phyloP scores from a whole-genome alignment of 2,888 invertebrate genomes.

The Pteria penguin region DNA sequence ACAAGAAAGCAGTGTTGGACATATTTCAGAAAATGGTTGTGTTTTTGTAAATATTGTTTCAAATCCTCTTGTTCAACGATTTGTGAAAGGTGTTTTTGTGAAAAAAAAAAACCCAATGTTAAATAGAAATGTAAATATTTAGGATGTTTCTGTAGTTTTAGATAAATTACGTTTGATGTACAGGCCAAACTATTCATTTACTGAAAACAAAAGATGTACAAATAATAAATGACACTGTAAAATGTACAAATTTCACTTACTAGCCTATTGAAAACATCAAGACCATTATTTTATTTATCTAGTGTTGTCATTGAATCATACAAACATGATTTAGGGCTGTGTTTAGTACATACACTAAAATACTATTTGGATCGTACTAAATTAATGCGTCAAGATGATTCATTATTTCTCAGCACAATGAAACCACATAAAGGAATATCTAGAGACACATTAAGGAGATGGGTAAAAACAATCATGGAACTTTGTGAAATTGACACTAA shows the following conservation, averaged over 20 bases:
- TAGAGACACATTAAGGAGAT: conserved; percentile 37
- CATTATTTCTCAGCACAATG: conserved; percentile 32
- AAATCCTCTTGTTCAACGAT: no score
- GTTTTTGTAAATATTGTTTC: no score
- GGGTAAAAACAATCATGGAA: conserved; percentile 31
- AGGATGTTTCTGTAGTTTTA: conserved; percentile 43
- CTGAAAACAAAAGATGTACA: conserved; percentile 34
- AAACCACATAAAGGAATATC: no score
- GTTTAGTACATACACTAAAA: conserved; percentile 32
- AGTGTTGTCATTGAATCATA: conserved; percentile 13
- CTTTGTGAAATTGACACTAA: conserved; percentile 40
- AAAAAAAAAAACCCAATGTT: conserved; percentile 34
- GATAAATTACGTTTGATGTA: conserved; percentile 24
- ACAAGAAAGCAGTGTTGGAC: conserved; percentile 35
- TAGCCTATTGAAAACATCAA: conserved; percentile 41
- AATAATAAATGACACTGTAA: conserved; percentile 6
- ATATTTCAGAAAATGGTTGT: conserved; percentile 32
- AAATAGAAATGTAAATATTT: conserved; percentile 44
- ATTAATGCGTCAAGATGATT: conserved; percentile 9
- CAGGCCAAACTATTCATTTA: conserved; percentile 40
- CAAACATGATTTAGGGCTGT: conserved; percentile 36
- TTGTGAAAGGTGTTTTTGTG: no score
- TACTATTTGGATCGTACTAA: conserved; percentile 38
- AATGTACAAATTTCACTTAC: conserved; percentile 14
- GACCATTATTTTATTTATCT: no score